A percentile compares a stretch with the other conserved stretches of the same genome.
Evolutionary conservation across 1,140 invertebrate genomes (phyloP).

Genomic region (Apis dorsata): DNA sequence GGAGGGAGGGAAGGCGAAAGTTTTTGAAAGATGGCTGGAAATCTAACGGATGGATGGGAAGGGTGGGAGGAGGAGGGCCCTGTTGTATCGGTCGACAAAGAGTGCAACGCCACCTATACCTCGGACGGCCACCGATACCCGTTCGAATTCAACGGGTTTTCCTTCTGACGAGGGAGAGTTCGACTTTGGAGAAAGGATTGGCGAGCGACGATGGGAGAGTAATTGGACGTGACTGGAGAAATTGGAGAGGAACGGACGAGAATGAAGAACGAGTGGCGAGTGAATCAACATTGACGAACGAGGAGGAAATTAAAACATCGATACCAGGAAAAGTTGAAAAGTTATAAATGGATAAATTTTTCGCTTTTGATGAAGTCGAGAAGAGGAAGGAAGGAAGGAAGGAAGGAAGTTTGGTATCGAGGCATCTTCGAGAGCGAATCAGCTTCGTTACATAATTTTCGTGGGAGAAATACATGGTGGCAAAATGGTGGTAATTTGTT

Average conservation of each 20-base stretch:
- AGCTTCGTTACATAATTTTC: too few relatives aligned
- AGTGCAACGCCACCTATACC: neutral
- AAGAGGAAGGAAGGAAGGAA: neutral
- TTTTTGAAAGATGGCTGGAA: slow-evolving; percentile 22
- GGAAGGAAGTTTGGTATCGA: too few relatives aligned
- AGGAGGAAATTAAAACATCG: neutral
- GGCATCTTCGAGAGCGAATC: too few relatives aligned
- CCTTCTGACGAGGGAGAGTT: too few relatives aligned
- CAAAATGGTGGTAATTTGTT: neutral
- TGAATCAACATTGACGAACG: neutral
- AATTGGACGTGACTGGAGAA: neutral
- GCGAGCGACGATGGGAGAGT: neutral
- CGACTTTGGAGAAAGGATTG: too few relatives aligned
- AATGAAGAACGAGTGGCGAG: neutral
- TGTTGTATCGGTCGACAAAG: neutral
- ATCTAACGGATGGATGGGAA: neutral
- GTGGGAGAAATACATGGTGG: neutral
- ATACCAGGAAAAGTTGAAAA: neutral
- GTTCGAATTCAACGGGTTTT: too few relatives aligned
- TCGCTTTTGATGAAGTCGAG: neutral
- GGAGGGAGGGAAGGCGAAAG: slow-evolving; percentile 12
- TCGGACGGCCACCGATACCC: neutral
- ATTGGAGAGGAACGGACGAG: neutral
- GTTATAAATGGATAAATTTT: neutral
- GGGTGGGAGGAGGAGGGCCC: neutral